Evolutionary conservation across 2,888 invertebrate genomes (phyloP).

Genomic region (Cabera pusaria): DNA sequence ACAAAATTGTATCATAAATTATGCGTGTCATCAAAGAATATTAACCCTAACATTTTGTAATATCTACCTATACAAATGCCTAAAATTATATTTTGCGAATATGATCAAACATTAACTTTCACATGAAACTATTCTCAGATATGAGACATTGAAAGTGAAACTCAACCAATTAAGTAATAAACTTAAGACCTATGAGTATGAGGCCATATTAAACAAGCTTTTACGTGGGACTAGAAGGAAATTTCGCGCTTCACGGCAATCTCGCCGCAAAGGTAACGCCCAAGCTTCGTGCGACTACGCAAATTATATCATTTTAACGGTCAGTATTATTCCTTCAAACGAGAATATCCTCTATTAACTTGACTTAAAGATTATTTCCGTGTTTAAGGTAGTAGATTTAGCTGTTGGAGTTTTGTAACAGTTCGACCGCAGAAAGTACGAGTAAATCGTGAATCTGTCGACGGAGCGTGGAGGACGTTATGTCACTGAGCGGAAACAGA

Average conservation of each 20-base stretch:
- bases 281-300: slow-evolving; percentile 53
- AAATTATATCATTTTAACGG: slow-evolving; percentile 63
- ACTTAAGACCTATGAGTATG: slow-evolving; percentile 6
- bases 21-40: no score
- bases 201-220: slow-evolving; percentile 30
- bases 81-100: no score
- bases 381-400: slow-evolving; percentile 20
- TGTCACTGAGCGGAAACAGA: slow-evolving; percentile 49
- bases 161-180: slow-evolving; percentile 12
- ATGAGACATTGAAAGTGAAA: no score
- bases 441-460: slow-evolving; percentile 59
- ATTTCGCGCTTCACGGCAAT: slow-evolving; percentile 45
- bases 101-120: no score
- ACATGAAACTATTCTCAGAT: no score
- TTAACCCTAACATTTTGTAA: no score
- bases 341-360: slow-evolving; percentile 30
- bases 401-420: slow-evolving; percentile 49
- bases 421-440: slow-evolving; percentile 58
- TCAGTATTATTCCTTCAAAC: slow-evolving; percentile 19
- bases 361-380: slow-evolving; percentile 23
- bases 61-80: no score
- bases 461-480: slow-evolving; percentile 46
- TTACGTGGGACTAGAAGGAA: slow-evolving; percentile 33
- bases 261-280: slow-evolving; percentile 44
- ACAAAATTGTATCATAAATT: no score